phyloP scores from a whole-genome alignment of 2,888 invertebrate species.

The Drymonia ruficornis region DNA sequence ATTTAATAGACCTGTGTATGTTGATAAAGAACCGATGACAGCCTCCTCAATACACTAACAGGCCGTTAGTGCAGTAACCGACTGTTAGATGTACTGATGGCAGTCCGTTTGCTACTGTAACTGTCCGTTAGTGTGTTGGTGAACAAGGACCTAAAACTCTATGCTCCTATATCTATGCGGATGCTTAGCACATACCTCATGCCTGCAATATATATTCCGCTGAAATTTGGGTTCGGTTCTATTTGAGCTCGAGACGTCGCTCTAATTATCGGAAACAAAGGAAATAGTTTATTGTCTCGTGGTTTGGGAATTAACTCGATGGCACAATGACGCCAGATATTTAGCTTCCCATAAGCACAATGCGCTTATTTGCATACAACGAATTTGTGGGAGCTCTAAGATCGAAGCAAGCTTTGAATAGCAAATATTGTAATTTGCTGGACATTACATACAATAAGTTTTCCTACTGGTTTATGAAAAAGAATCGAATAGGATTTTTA shows the following conservation, averaged over 20 bases:
- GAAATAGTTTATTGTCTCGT: slow-evolving; percentile 51
- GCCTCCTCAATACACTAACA: too few species aligned
- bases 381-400: background rate
- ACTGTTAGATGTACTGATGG: too few species aligned
- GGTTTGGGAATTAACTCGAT: slow-evolving; percentile 26
- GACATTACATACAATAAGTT: too few species aligned
- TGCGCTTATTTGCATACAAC: background rate
- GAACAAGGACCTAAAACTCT: too few species aligned
- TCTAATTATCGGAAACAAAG: slow-evolving; percentile 65
- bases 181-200: background rate
- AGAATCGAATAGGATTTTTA: too few species aligned
- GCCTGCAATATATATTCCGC: slow-evolving; percentile 44
- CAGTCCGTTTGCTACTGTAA: too few species aligned
- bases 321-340: slow-evolving; percentile 7
- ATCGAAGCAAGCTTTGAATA: background rate
- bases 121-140: too few species aligned
- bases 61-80: too few species aligned
- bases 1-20: too few species aligned
- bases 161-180: too few species aligned
- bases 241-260: slow-evolving; percentile 43
- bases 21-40: background rate
- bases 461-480: too few species aligned
- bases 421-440: too few species aligned
- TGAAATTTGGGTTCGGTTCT: slow-evolving; percentile 54
- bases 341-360: slow-evolving; percentile 1